Conservation (phyloP, 1,140 invertebrate species). For the Scaptomyza montana region DNA sequence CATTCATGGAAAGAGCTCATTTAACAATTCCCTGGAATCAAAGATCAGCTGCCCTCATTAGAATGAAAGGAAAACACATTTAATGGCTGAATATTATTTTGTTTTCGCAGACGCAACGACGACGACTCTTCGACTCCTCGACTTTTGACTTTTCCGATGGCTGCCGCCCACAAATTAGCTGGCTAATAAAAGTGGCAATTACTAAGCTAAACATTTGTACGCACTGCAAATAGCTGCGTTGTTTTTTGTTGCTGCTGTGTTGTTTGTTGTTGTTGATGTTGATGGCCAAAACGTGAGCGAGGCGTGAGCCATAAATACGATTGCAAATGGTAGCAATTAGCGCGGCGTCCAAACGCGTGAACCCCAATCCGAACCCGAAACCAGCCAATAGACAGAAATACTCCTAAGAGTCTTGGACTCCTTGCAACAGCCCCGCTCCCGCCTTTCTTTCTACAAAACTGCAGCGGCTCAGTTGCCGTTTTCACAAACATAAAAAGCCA, state of each 20-base stretch:
- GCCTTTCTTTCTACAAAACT: neutral
- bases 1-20: slow-evolving; percentile 42
- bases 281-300: slow-evolving; percentile 79
- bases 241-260: slow-evolving; percentile 29
- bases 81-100: neutral
- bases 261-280: slow-evolving; percentile 33
- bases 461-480: slow-evolving; percentile 62
- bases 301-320: slow-evolving; percentile 78
- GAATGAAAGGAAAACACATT: neutral
- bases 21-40: slow-evolving; percentile 29
- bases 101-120: neutral
- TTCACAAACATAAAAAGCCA: slow-evolving; percentile 82
- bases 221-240: slow-evolving; percentile 46
- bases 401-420: neutral
- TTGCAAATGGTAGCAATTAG: slow-evolving; percentile 80
- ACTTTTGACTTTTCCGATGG: slow-evolving; percentile 31
- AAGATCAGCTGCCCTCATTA: slow-evolving; percentile 27
- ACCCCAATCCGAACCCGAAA: slow-evolving; percentile 23
- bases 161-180: slow-evolving; percentile 69
- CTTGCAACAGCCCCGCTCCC: neutral
- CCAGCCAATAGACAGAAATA: slow-evolving; percentile 41
- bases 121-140: slow-evolving; percentile 10
- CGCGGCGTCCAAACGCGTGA: slow-evolving; percentile 30
- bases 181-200: slow-evolving; percentile 73
- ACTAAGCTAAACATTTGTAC: slow-evolving; percentile 77